phyloP scores from a whole-genome alignment of 2,888 invertebrate species.

The Plebejus melissa region DNA sequence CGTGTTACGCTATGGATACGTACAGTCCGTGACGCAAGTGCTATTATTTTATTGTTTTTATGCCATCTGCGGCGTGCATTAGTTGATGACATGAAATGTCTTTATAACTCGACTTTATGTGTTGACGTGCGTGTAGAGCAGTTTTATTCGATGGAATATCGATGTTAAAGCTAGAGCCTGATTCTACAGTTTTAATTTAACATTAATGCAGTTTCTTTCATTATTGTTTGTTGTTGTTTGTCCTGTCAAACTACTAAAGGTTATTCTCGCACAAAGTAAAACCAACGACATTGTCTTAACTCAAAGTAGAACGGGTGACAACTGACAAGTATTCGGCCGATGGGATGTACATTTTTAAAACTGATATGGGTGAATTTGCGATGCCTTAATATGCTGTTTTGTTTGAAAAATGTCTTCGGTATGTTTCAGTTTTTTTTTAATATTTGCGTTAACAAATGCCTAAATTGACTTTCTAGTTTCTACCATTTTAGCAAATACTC shows the following conservation, averaged over 20 bases:
- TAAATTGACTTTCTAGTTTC: too few relatives aligned
- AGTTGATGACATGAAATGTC: neutral
- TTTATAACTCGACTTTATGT: constrained; percentile 5
- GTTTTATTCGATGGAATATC: neutral
- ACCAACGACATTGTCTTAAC: too few relatives aligned
- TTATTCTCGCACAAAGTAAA: neutral
- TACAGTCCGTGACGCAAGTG: constrained; percentile 4
- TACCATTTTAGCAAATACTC: too few relatives aligned
- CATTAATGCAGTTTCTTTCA: neutral
- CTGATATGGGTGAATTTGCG: too few relatives aligned
- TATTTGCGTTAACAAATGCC: too few relatives aligned
- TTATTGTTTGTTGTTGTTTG: neutral
- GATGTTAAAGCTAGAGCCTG: neutral
- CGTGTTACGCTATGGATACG: neutral
- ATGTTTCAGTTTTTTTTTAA: too few relatives aligned
- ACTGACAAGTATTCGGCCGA: too few relatives aligned
- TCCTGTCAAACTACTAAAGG: neutral
- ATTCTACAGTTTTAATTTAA: neutral
- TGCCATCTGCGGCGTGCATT: constrained; percentile 4
- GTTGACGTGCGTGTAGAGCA: neutral
- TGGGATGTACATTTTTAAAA: too few relatives aligned
- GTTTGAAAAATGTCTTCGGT: too few relatives aligned
- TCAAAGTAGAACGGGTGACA: too few relatives aligned
- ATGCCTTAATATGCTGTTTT: too few relatives aligned
- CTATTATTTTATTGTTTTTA: constrained; percentile 10